Conservation (phyloP, 2,888 invertebrate genomes). For the Dasysyrphus tricinctus region DNA sequence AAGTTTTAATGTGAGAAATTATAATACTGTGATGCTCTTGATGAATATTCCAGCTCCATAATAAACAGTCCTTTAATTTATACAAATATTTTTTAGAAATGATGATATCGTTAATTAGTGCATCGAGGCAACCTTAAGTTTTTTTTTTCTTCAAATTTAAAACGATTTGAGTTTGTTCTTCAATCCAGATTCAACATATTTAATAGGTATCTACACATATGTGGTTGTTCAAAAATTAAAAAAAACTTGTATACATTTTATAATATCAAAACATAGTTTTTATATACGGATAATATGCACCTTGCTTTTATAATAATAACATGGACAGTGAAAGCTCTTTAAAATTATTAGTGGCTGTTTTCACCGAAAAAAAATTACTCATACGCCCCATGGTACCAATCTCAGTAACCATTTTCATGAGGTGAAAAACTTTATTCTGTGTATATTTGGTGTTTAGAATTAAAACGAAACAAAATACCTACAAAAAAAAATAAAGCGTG, state of each 20-base stretch:
- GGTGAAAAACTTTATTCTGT: conserved; percentile 8
- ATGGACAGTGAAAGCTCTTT: neutral
- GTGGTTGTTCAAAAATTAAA: no score
- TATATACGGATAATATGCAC: neutral
- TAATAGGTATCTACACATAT: no score
- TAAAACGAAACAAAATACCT: neutral
- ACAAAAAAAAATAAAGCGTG: neutral
- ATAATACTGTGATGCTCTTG: neutral
- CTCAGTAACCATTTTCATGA: neutral
- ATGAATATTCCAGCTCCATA: neutral
- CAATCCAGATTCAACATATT: neutral
- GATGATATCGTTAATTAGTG: no score
- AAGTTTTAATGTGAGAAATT: neutral
- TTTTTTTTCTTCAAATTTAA: neutral
- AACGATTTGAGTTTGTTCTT: neutral
- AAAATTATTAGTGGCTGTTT: neutral
- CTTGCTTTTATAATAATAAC: neutral
- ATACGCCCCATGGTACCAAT: conserved; percentile 28
- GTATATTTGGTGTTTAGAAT: conserved; percentile 20
- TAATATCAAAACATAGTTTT: neutral
- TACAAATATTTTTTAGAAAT: neutral
- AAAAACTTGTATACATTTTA: neutral
- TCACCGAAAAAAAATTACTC: conserved; percentile 29
- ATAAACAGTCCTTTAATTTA: neutral
- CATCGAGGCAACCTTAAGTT: neutral